Base-by-base conservation (phyloP, 2,888 invertebrate species). In the Falcaria lacertinaria region DNA sequence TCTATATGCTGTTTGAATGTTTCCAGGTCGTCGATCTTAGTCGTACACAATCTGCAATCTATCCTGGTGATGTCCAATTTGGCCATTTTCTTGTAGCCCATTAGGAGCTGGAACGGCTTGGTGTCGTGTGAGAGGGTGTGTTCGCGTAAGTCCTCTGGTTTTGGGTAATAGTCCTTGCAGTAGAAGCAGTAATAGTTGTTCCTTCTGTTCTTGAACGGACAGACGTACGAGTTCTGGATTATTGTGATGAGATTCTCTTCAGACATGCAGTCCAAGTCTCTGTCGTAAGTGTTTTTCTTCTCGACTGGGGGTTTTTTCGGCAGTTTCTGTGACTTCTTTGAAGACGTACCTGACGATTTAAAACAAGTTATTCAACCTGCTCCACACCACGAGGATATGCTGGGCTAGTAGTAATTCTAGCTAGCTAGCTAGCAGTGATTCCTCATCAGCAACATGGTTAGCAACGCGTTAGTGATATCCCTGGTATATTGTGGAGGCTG, bases 111-210 rank as follows among this genome's bases (percentile, higher is more conserved):
- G 50, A 89, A 89, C 0, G 86, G 84, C 48, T 87, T 87, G 0
- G 88, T 86, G 47, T 89, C 86, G 11, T 89, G 89, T 0, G 75
- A 69, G 0, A 74, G 54, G 0, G 88, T 89, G 19, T 89, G 88
- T n/a, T 84, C 84, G 15, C 88, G 55, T 2, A 89, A 46, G 28
- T 86, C 85, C 45, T 88, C 86, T 0, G 88, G 87, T 38, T 88
- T 87, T 0, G 87, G 80, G 35, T 80, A 89, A 16, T 86, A 85
- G 28, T 87, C 86, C 33, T 86, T 86, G 47, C 88, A 89, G 44
- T 89, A 89, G 54, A 86, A 89, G 39, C 88, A 89, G 41, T 87
- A 87, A 41, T 87, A 87, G 39, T 87, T 88, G 22, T 87, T 89
- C 2, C 86, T 45, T 44, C 88, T 50, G 47, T 87, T 88, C 39